These are phyloP conservation scores for Drosophila eugracilis DNA, from an alignment of 1,140 invertebrate species.

Conservation along the genomic window DNA sequence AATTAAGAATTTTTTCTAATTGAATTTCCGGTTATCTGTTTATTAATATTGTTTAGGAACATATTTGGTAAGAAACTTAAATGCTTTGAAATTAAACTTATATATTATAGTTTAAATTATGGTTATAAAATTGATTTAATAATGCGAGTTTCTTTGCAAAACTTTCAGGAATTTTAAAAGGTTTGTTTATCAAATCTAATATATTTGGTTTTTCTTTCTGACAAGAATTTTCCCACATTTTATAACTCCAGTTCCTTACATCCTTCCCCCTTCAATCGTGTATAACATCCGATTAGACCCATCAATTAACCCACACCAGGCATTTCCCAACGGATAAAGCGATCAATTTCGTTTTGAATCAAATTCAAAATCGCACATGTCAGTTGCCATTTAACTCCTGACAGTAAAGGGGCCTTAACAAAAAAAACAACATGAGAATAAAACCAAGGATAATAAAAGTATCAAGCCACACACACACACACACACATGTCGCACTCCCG, in stretches of 20 bases:
- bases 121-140: neutral
- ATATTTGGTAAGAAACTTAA: no score
- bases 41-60: no score
- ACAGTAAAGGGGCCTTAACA: slow-evolving; percentile 37
- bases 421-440: slow-evolving; percentile 20
- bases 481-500: slow-evolving; percentile 30
- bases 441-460: slow-evolving; percentile 48
- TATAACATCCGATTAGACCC: slow-evolving; percentile 2
- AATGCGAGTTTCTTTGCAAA: no score
- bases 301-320: slow-evolving; percentile 25
- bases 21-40: slow-evolving; percentile 2
- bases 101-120: no score
- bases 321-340: slow-evolving; percentile 13
- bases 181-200: no score
- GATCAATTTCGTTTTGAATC: slow-evolving; percentile 45
- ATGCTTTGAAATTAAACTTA: no score
- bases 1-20: slow-evolving; percentile 30
- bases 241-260: neutral
- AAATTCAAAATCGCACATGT: slow-evolving; percentile 27
- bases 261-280: neutral
- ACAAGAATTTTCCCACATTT: neutral
- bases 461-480: slow-evolving; percentile 24
- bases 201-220: neutral
- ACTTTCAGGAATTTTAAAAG: no score
- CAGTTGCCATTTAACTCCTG: slow-evolving; percentile 59